Percentiles rank a stretch among this genome's conserved stretches.
phyloP scores from a whole-genome alignment of 2,888 invertebrate genomes.

The Polydrusus cervinus region DNA sequence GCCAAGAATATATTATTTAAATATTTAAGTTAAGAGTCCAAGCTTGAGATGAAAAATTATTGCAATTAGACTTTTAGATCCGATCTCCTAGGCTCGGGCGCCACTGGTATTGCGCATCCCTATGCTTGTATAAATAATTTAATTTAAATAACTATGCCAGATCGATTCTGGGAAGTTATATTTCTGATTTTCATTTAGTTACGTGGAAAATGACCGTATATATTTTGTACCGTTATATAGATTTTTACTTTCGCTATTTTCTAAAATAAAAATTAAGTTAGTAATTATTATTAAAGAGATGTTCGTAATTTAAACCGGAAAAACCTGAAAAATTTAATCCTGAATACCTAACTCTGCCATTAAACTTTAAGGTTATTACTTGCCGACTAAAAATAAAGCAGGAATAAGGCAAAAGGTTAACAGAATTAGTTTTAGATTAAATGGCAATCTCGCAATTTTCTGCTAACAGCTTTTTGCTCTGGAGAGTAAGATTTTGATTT shows the following conservation, averaged over 20 bases:
- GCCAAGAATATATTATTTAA: no score
- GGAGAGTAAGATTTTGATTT: conserved; percentile 46
- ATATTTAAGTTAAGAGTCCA: no score
- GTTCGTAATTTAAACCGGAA: not conserved
- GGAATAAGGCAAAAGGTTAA: conserved; percentile 42
- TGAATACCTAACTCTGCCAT: conserved; percentile 15
- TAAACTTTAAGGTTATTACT: conserved; percentile 39
- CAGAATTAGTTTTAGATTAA: conserved; percentile 51
- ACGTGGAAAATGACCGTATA: no score
- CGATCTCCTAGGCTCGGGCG: no score
- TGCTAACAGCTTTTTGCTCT: conserved; percentile 50
- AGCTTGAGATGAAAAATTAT: no score
- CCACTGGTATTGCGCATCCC: no score
- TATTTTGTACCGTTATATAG: no score
- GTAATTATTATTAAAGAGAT: not conserved
- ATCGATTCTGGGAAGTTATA: no score
- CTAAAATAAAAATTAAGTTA: not conserved
- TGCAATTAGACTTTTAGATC: no score
- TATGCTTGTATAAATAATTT: no score
- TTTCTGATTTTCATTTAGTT: no score
- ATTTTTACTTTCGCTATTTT: not conserved
- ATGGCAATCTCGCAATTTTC: conserved; percentile 54
- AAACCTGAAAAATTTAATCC: conserved; percentile 11
- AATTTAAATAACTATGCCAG: no score
- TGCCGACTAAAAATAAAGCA: conserved; percentile 42